Conservation (phyloP, 2,113 vertebrate genomes). For the Calidris pygmaea region DNA sequence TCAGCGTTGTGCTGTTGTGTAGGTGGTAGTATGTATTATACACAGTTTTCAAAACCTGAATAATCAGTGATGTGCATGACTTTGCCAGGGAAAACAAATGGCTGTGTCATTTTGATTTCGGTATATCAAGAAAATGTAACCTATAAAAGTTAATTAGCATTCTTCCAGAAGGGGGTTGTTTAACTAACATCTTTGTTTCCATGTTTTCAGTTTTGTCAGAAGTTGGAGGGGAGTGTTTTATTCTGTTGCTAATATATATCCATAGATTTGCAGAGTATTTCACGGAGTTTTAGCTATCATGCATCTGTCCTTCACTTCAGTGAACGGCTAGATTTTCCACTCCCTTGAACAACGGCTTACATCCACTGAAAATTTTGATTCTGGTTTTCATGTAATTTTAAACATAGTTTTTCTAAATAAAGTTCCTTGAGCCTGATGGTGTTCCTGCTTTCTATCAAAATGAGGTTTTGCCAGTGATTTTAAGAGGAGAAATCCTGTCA, state of each 20-base stretch:
- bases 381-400: neutral
- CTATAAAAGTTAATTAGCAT: slow-evolving; percentile 69
- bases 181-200: slow-evolving; percentile 57
- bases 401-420: neutral
- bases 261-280: slow-evolving; percentile 45
- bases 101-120: slow-evolving; percentile 67
- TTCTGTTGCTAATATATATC: slow-evolving; percentile 53
- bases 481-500: neutral
- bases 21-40: slow-evolving; percentile 67
- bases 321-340: neutral
- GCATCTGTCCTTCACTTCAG: slow-evolving; percentile 22
- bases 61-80: slow-evolving; percentile 65
- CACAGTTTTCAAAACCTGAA: slow-evolving; percentile 68
- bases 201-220: slow-evolving; percentile 59
- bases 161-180: slow-evolving; percentile 60
- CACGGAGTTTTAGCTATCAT: neutral
- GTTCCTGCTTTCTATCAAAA: neutral
- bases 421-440: neutral
- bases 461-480: neutral
- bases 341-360: neutral
- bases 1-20: slow-evolving; percentile 69
- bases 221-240: slow-evolving; percentile 46
- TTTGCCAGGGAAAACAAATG: slow-evolving; percentile 72
- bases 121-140: slow-evolving; percentile 63
- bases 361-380: neutral